phyloP scores from a whole-genome alignment of 2,113 vertebrate species.

The Triplophysa tibetana region DNA sequence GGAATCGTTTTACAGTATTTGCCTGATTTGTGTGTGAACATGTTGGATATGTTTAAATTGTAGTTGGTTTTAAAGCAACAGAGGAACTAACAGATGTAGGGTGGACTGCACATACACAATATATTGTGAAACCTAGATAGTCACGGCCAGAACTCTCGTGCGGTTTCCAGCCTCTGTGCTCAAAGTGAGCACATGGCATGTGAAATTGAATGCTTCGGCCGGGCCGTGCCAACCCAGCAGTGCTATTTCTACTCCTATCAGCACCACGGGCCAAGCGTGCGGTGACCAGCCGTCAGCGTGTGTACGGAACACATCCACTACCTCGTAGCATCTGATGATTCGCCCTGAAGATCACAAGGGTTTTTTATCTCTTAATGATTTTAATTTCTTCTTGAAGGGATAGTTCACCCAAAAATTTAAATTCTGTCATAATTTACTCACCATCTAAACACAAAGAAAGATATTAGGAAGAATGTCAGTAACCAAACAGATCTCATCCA shows the following conservation, averaged over 20 bases:
- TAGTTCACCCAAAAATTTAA: too few species aligned
- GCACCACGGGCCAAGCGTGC: background rate
- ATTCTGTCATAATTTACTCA: too few species aligned
- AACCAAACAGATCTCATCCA: too few species aligned
- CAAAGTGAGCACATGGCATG: slow-evolving; percentile 38
- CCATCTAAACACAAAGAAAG: too few species aligned
- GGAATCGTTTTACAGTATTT: background rate
- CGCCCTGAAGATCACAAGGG: too few species aligned
- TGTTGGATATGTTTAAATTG: background rate
- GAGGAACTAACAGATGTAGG: background rate
- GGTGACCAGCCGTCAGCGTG: background rate
- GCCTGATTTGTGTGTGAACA: background rate
- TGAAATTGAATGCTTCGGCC: background rate
- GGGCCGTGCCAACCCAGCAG: slow-evolving; percentile 24
- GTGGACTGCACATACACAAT: background rate
- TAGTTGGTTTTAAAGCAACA: background rate
- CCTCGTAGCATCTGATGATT: too few species aligned
- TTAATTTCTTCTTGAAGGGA: too few species aligned
- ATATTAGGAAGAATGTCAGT: too few species aligned
- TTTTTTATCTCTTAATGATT: too few species aligned
- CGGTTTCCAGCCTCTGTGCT: slow-evolving; percentile 7
- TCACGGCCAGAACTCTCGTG: background rate
- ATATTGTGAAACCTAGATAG: background rate
- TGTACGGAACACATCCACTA: background rate
- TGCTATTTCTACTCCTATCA: background rate